These are phyloP conservation scores for Papilio xuthus DNA, from an alignment of 1,140 invertebrate species.

Conservation along the genomic window DNA sequence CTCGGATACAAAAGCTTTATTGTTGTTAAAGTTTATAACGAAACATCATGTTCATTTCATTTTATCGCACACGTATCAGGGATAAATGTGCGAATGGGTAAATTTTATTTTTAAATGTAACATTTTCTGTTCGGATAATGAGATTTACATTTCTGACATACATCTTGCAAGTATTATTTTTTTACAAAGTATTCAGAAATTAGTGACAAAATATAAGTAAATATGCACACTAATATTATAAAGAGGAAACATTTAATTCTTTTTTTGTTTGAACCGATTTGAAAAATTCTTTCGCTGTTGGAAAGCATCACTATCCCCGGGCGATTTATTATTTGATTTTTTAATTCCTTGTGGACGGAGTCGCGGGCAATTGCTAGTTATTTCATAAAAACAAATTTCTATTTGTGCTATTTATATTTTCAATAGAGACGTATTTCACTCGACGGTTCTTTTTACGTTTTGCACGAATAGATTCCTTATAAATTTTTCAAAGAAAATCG, in stretches of 20 bases:
- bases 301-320: no score
- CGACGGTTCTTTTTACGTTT: conserved; percentile 13
- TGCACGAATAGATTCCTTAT: conserved; percentile 22
- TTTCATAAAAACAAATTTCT: background rate
- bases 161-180: background rate
- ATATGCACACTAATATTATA: no score
- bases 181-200: background rate
- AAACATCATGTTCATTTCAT: conserved; percentile 3
- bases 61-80: background rate
- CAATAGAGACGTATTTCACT: background rate
- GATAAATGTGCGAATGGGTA: background rate
- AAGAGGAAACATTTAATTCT: no score
- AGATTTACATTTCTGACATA: background rate
- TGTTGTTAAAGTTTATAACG: conserved; percentile 3
- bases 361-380: no score
- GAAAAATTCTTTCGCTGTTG: no score
- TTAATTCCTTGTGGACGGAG: no score
- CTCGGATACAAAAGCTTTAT: conserved; percentile 4
- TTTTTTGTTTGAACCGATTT: no score
- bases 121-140: background rate
- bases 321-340: no score
- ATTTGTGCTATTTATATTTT: background rate
- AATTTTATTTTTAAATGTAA: background rate
- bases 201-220: background rate
- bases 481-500: conserved; percentile 17